Conservation (phyloP, 1,140 invertebrate genomes). For the Drosophila mojavensis region DNA sequence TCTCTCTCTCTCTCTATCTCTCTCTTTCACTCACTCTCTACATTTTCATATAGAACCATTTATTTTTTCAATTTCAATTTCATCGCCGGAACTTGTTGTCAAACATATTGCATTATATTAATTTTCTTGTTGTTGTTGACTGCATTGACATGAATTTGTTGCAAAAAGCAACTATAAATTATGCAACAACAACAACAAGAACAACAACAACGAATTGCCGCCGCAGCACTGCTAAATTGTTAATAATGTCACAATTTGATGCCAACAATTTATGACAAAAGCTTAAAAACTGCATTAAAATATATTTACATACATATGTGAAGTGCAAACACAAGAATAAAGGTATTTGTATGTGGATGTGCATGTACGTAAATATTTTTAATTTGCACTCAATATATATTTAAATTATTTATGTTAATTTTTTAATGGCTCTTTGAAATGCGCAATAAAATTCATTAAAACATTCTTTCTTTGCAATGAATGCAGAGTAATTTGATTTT, state of each 20-base stretch:
- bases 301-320: background rate
- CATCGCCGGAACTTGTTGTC: constrained; percentile 72
- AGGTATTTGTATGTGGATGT: background rate
- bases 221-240: constrained; percentile 57
- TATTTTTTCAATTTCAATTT: constrained; percentile 53
- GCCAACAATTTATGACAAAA: constrained; percentile 67
- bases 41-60: constrained; percentile 39
- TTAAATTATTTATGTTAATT: constrained; percentile 74
- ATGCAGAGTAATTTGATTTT: constrained; percentile 2
- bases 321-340: background rate
- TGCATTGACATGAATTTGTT: constrained; percentile 58
- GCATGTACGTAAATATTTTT: constrained; percentile 17
- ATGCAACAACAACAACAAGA: constrained; percentile 36
- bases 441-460: constrained; percentile 12
- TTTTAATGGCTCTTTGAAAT: constrained; percentile 56
- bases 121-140: constrained; percentile 50
- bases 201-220: constrained; percentile 32
- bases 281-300: constrained; percentile 67
- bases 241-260: constrained; percentile 64
- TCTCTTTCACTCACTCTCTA: too few species aligned
- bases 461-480: background rate
- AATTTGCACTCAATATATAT: constrained; percentile 29
- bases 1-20: too few species aligned
- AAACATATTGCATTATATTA: constrained; percentile 66
- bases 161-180: constrained; percentile 57